Evolutionary conservation across 2,797 vertebrate species (phyloP).

Genomic region (Spinibarbus caldwelli): DNA sequence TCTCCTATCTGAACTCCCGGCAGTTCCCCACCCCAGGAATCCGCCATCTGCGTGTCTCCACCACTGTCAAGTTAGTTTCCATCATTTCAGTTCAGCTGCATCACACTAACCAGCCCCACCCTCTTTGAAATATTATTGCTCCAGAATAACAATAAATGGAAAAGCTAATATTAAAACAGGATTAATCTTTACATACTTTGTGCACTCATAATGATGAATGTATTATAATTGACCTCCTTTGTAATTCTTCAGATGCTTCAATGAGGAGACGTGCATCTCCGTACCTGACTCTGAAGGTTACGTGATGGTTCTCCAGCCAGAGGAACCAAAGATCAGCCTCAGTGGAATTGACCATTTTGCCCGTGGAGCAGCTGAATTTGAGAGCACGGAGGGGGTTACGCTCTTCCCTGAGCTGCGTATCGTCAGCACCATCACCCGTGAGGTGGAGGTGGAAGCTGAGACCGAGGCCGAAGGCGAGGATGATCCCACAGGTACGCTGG

Average conservation of each 20-base stretch:
- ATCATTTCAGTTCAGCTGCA: background rate
- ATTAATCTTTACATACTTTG: background rate
- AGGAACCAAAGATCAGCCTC: slow-evolving; percentile 96
- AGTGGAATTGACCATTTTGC: slow-evolving; percentile 97
- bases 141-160: background rate
- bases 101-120: background rate
- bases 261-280: slow-evolving; percentile 85
- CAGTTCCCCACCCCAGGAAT: slow-evolving; percentile 98
- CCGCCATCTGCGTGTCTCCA: slow-evolving; percentile 88
- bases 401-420: slow-evolving; percentile 96
- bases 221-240: background rate
- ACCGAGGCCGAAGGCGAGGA: slow-evolving; percentile 83
- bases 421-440: slow-evolving; percentile 95
- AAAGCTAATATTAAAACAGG: background rate
- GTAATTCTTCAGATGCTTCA: slow-evolving; percentile 82
- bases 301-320: slow-evolving; percentile 94
- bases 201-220: background rate
- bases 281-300: slow-evolving; percentile 89
- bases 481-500: slow-evolving; percentile 88
- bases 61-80: slow-evolving; percentile 82
- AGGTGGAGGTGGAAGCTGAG: slow-evolving; percentile 87
- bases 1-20: slow-evolving; percentile 94
- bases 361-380: slow-evolving; percentile 92
- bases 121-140: background rate
- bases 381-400: slow-evolving; percentile 88